Evolutionary conservation across 2,797 vertebrate genomes (phyloP), one percentile per base, ranked within the genome.

Genomic region (Cyclura pinguis): DNA sequence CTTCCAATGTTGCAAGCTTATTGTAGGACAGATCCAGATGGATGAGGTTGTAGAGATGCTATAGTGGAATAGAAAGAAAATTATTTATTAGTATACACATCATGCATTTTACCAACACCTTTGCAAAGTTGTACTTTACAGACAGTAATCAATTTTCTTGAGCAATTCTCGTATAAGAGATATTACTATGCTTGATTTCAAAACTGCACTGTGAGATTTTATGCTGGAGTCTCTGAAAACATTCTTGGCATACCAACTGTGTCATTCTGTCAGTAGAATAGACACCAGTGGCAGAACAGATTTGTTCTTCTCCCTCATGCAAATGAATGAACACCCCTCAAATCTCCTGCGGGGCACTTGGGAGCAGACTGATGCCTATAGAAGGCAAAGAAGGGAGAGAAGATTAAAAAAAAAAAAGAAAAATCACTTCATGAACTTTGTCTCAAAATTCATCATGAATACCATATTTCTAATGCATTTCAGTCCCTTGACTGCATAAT

Each of bases 11-110:
- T 10, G 91, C 95, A 27, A 99, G 97, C 84, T 97, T 98, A 97
- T 99, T 99, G 94, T 98, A 99, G 82, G 99, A 99, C 94, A 99
- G 97, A 94, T 99, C 99, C 96, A 99, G 97, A 83, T 99, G 99
- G 93, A 99, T 97, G n/a, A 99, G 97, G 94, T 99, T 99, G 96
- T 98, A 99, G 32, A 99, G 97, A 96, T 99, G 98, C 99, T 99
- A 84, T 0, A 83, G 95, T 80, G 96, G 22, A 69, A 92, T 14
- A 91, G 1, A 81, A 62, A 89, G 62, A 27, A 62, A 64, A 5
- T 94, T 80, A 38, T 47, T 62, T 22, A 47, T 5, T 80, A 52
- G 84, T 86, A 78, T 7, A 55, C 62, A 42, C 62, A 85, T 9
- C 76, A 2, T 6, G 77, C 0, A n/a, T 74, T 9, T 67, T 47